Conservation (phyloP, 2,113 vertebrate species). For the Coreoperca whiteheadi region DNA sequence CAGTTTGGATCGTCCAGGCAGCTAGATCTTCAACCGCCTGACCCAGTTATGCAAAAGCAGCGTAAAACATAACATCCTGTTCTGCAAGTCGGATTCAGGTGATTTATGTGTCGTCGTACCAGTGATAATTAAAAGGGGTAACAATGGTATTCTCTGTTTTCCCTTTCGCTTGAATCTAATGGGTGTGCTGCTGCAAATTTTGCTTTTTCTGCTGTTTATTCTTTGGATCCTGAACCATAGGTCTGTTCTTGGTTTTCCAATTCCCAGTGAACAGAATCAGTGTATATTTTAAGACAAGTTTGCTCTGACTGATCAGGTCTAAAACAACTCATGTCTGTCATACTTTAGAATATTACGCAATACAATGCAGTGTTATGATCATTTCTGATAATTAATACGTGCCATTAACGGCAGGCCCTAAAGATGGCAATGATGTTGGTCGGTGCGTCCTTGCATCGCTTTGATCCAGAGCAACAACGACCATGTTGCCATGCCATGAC, state of each 20-base stretch:
- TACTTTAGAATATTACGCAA: not conserved
- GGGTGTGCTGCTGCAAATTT: not conserved
- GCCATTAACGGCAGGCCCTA: too few relatives aligned
- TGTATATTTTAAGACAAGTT: not conserved
- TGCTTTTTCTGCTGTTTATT: not conserved
- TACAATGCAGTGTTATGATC: too few relatives aligned
- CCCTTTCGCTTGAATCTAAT: not conserved
- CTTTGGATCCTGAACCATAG: not conserved
- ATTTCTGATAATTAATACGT: too few relatives aligned
- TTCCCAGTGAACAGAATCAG: not conserved
- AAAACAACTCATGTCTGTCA: not conserved
- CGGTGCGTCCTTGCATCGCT: not conserved
- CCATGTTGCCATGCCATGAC: not conserved
- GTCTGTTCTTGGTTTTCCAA: not conserved
- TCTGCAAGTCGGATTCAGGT: not conserved
- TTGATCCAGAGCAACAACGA: not conserved
- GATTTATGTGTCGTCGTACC: not conserved
- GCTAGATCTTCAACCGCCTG: not conserved
- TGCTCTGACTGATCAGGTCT: not conserved
- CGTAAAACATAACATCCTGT: constrained; percentile 23
- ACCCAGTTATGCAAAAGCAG: constrained; percentile 10
- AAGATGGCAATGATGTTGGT: not conserved
- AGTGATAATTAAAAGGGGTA: not conserved
- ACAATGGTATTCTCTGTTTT: not conserved
- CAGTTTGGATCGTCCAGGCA: not conserved